Percentiles rank a stretch among this genome's conserved stretches.
These are phyloP conservation scores for Chrysogorgia sp. DNA, from an alignment of 92 coral and sea anemone genomes.

Conservation along the genomic window DNA sequence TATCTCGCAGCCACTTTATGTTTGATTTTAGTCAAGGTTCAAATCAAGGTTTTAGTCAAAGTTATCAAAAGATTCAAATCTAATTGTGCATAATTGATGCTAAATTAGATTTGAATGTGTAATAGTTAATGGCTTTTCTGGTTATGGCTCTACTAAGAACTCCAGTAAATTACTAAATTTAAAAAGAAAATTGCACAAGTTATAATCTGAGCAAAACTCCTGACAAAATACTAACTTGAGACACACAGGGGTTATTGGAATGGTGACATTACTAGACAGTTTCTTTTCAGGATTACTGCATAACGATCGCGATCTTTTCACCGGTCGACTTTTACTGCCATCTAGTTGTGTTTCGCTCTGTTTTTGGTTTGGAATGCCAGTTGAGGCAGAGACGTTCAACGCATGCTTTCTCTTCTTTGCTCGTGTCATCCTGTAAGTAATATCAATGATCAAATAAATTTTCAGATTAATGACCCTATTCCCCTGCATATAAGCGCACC, in stretches of 20 bases:
- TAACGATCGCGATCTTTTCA: conserved; percentile 14
- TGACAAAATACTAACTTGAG: conserved; percentile 19
- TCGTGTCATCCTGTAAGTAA: conserved; percentile 25
- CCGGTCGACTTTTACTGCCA: neutral
- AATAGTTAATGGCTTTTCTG: neutral
- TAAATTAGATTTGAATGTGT: no score
- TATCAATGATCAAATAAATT: neutral
- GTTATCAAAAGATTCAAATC: no score
- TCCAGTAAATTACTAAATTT: no score
- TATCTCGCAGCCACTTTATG: no score
- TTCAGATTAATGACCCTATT: neutral
- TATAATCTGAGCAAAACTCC: neutral
- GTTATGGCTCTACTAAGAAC: no score
- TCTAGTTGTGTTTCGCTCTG: neutral
- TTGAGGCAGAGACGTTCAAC: neutral
- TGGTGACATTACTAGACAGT: conserved; percentile 1
- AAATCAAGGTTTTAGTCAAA: no score
- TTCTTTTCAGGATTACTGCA: conserved; percentile 9
- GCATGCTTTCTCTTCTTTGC: conserved; percentile 3
- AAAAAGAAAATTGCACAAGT: neutral
- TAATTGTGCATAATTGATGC: no score
- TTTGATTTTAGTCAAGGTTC: no score
- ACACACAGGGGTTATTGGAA: conserved; percentile 36
- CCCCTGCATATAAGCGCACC: neutral
- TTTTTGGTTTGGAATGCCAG: conserved; percentile 10